Conservation (phyloP, 2,888 invertebrate genomes). For the Leptothorax acervorum region DNA sequence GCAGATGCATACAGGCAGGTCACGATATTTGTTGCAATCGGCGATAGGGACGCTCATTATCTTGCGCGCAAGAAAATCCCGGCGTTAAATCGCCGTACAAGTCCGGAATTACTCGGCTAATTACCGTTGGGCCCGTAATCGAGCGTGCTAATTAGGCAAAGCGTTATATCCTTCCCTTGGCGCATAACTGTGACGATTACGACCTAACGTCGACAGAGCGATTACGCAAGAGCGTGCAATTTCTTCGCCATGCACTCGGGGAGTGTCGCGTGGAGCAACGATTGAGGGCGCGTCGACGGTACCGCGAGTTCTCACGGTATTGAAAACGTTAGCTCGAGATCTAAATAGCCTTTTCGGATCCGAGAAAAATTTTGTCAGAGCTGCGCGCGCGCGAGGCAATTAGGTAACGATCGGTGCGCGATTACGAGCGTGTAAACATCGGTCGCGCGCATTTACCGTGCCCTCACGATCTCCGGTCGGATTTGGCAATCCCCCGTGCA, state of each 20-base stretch:
- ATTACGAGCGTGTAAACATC: constrained; percentile 25
- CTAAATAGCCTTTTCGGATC: not conserved
- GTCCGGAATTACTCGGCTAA: constrained; percentile 68
- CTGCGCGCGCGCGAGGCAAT: not conserved
- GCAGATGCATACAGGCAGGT: constrained; percentile 43
- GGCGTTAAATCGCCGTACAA: constrained; percentile 30
- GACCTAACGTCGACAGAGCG: constrained; percentile 4
- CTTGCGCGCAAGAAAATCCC: constrained; percentile 24
- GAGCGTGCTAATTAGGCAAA: constrained; percentile 68
- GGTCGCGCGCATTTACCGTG: not conserved
- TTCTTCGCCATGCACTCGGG: constrained; percentile 3
- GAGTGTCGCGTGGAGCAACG: constrained; percentile 13
- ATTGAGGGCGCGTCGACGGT: constrained; percentile 3
- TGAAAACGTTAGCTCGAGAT: not conserved
- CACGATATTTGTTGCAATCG: constrained; percentile 43
- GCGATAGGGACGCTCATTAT: constrained; percentile 35
- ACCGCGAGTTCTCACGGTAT: constrained; percentile 34
- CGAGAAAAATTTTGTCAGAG: not conserved
- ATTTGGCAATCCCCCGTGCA: constrained; percentile 32
- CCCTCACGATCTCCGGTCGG: constrained; percentile 29
- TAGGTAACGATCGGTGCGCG: constrained; percentile 16
- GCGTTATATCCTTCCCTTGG: constrained; percentile 53
- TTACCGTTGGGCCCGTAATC: constrained; percentile 68
- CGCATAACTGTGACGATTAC: constrained; percentile 53
- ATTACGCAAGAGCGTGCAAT: constrained; percentile 42